Evolutionary conservation across 2,113 vertebrate species (phyloP).

Genomic region (Scomber japonicus): DNA sequence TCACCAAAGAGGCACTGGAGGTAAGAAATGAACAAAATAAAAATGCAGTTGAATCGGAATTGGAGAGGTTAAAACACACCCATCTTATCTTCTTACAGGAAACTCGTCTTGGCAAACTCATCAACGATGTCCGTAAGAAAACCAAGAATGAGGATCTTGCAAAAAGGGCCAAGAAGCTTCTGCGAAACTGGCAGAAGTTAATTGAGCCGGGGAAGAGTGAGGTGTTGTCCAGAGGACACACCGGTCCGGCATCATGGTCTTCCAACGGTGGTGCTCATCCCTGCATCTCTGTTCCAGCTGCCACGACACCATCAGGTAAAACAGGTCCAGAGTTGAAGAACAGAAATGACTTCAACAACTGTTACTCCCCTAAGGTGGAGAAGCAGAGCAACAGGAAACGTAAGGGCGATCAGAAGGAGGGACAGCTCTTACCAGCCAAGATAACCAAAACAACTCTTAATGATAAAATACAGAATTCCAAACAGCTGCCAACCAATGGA

Average conservation of each 20-base stretch:
- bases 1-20: slow-evolving; percentile 98
- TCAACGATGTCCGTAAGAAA: slow-evolving; percentile 96
- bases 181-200: slow-evolving; percentile 94
- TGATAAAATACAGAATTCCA: slow-evolving; percentile 86
- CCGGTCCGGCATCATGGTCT: slow-evolving; percentile 83
- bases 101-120: slow-evolving; percentile 94
- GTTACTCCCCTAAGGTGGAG: slow-evolving; percentile 84
- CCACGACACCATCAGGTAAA: slow-evolving; percentile 75
- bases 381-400: slow-evolving; percentile 86
- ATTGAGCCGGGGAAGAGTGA: slow-evolving; percentile 89
- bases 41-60: background rate
- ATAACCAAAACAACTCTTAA: slow-evolving; percentile 84
- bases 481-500: slow-evolving; percentile 85
- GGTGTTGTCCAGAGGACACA: slow-evolving; percentile 82
- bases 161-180: slow-evolving; percentile 93
- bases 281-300: slow-evolving; percentile 77
- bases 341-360: slow-evolving; percentile 91
- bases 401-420: slow-evolving; percentile 87
- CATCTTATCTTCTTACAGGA: slow-evolving; percentile 84
- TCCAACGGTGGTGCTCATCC: slow-evolving; percentile 83
- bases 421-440: slow-evolving; percentile 84
- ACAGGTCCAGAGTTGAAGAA: slow-evolving; percentile 87
- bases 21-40: slow-evolving; percentile 76
- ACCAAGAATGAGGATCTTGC: slow-evolving; percentile 94
- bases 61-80: background rate